These are phyloP conservation scores for Meda fulgida DNA, from an alignment of 2,797 vertebrate genomes.

Conservation along the genomic window DNA sequence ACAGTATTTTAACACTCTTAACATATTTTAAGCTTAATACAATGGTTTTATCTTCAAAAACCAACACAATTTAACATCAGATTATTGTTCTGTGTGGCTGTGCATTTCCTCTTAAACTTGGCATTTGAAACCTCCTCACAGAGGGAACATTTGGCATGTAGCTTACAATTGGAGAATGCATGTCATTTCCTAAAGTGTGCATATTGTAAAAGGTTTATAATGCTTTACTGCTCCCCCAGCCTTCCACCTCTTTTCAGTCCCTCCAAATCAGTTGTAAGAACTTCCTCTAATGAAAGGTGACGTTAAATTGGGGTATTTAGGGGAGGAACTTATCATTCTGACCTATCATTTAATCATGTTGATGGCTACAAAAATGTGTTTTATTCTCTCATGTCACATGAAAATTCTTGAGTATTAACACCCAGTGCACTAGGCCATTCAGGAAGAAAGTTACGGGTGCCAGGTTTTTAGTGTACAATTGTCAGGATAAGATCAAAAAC, in stretches of 20 bases:
- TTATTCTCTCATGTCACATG: neutral
- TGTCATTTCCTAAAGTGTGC: neutral
- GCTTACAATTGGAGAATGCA: neutral
- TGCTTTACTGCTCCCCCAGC: conserved; percentile 6
- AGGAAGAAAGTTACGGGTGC: neutral
- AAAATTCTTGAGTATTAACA: neutral
- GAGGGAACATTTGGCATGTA: neutral
- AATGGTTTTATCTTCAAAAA: conserved; percentile 5
- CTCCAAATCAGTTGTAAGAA: neutral
- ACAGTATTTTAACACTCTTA: neutral
- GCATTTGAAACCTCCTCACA: neutral
- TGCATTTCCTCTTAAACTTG: conserved; percentile 19
- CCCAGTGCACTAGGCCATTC: neutral
- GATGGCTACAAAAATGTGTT: neutral
- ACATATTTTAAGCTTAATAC: neutral
- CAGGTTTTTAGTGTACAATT: neutral
- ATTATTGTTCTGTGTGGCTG: neutral
- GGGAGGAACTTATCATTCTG: neutral
- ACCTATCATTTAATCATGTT: neutral
- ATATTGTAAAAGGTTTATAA: conserved; percentile 10
- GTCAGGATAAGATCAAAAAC: neutral
- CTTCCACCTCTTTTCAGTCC: neutral
- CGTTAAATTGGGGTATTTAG: neutral
- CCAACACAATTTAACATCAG: neutral
- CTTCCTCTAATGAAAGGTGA: conserved; percentile 8